phyloP scores from a whole-genome alignment of 2,888 invertebrate genomes.

The Hybos culiciformis region DNA sequence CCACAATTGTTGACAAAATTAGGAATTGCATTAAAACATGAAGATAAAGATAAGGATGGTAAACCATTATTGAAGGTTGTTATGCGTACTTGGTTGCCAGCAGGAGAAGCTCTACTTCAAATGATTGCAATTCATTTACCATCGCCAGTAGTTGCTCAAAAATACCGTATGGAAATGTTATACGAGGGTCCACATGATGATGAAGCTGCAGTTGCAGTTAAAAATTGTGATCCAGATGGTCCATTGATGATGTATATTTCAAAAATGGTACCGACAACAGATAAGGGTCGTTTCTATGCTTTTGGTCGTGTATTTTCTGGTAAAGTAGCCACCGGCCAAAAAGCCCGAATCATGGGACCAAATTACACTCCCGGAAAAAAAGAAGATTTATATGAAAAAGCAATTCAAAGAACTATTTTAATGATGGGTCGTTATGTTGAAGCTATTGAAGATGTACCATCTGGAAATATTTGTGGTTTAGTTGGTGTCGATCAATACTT shows the following conservation, averaged over 20 bases:
- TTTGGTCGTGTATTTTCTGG: slow-evolving; percentile 99
- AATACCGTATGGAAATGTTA: slow-evolving; percentile 98
- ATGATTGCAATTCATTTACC: slow-evolving; percentile 99
- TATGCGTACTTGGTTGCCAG: slow-evolving; percentile 99
- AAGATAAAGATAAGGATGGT: slow-evolving; percentile 93
- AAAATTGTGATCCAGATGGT: slow-evolving; percentile 89
- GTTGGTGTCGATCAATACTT: slow-evolving; percentile 99
- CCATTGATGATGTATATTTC: slow-evolving; percentile 99
- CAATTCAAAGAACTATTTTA: slow-evolving; percentile 97
- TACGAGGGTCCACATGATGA: slow-evolving; percentile 98
- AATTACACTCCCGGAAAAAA: slow-evolving; percentile 97
- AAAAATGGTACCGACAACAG: slow-evolving; percentile 99
- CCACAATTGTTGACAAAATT: slow-evolving; percentile 78
- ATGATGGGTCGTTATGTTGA: slow-evolving; percentile 99
- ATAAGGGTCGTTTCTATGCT: slow-evolving; percentile 99
- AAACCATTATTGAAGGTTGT: slow-evolving; percentile 93
- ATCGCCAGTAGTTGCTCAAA: slow-evolving; percentile 96
- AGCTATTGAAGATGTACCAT: slow-evolving; percentile 98
- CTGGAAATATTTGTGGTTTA: slow-evolving; percentile 98
- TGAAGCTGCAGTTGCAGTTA: slow-evolving; percentile 81
- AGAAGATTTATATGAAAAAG: slow-evolving; percentile 97
- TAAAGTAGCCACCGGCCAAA: slow-evolving; percentile 77
- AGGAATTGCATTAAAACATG: slow-evolving; percentile 79
- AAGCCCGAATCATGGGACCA: slow-evolving; percentile 98
- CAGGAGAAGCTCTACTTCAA: slow-evolving; percentile 98